phyloP scores from a whole-genome alignment of 1,140 invertebrate genomes.

The Caenorhabditis brenneri region DNA sequence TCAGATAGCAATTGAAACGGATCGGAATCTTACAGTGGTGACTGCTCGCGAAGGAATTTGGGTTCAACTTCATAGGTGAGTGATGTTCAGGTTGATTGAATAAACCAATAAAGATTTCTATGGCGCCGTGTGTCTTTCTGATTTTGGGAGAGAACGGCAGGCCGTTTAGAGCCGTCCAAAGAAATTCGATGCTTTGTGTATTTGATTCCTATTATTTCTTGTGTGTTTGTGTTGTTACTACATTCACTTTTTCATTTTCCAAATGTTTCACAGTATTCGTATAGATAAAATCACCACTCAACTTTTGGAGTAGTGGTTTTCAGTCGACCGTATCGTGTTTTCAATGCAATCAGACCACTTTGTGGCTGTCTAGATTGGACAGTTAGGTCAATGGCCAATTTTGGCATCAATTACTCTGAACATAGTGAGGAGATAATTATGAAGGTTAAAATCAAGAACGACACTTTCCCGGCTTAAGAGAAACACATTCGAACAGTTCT shows the following conservation, averaged over 20 bases:
- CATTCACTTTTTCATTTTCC: neutral
- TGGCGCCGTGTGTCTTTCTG: neutral
- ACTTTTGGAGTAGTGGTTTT: neutral
- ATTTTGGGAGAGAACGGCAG: constrained; percentile 6
- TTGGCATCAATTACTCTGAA: neutral
- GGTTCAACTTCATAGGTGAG: constrained; percentile 37
- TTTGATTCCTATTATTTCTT: neutral
- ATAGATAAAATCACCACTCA: neutral
- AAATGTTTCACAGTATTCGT: neutral
- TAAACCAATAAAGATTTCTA: neutral
- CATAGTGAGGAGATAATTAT: neutral
- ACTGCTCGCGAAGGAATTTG: constrained; percentile 6
- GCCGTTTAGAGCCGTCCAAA: constrained; percentile 7
- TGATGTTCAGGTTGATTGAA: neutral
- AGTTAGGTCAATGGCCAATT: neutral
- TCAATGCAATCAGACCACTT: neutral
- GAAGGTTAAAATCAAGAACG: neutral
- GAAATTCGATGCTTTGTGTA: constrained; percentile 7
- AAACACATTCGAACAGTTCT: too few relatives aligned
- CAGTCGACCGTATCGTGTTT: neutral
- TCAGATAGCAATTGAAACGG: constrained; percentile 38
- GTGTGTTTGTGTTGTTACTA: neutral
- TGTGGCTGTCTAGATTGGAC: neutral
- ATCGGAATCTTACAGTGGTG: constrained; percentile 13
- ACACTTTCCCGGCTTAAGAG: neutral